phyloP scores from a whole-genome alignment of 2,888 invertebrate species.

The Perithous albicinctus region DNA sequence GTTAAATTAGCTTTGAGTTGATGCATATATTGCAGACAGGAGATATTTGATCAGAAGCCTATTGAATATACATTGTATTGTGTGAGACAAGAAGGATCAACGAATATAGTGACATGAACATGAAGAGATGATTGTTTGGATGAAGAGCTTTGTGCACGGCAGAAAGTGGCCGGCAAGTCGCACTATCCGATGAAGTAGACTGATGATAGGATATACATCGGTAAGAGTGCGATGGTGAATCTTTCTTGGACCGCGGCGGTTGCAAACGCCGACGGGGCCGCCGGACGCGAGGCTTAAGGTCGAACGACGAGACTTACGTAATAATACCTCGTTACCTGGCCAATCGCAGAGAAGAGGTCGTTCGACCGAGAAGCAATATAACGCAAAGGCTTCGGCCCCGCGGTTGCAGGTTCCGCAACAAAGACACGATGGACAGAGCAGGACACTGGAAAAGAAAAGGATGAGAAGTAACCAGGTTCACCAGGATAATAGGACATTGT shows the following conservation, averaged over 20 bases:
- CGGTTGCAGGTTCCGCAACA: conserved; percentile 58
- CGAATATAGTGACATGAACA: background rate
- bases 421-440: conserved; percentile 52
- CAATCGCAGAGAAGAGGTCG: conserved; percentile 74
- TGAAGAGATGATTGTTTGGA: background rate
- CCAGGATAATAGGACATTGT: conserved; percentile 23
- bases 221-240: conserved; percentile 11
- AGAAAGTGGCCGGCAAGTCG: background rate
- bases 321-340: conserved; percentile 66
- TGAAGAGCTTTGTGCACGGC: background rate
- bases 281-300: conserved; percentile 65
- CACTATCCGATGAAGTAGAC: too few relatives aligned
- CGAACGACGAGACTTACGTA: conserved; percentile 65
- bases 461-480: conserved; percentile 16
- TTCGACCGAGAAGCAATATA: conserved; percentile 74
- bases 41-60: background rate
- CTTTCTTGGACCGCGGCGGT: conserved; percentile 30
- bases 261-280: conserved; percentile 56
- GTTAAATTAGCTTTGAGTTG: background rate
- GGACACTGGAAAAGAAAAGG: conserved; percentile 6
- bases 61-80: background rate
- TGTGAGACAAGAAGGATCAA: background rate
- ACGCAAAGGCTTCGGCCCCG: conserved; percentile 61
- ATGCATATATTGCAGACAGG: background rate
- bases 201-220: background rate